Conservation (phyloP, 2,113 vertebrate species). For the Axis porcinus region DNA sequence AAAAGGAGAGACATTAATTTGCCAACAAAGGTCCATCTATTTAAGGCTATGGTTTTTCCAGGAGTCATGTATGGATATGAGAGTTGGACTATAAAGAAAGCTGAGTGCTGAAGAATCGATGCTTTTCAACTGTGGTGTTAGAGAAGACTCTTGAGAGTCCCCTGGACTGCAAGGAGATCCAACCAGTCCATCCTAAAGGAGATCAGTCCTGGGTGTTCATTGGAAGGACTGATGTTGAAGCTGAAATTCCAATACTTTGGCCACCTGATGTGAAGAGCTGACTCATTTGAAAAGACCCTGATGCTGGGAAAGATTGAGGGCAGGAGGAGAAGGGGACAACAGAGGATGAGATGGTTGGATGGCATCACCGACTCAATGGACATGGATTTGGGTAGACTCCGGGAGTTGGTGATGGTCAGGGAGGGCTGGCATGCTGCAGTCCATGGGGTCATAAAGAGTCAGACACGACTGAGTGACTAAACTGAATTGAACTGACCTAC, state of each 20-base stretch:
- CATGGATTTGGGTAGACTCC: not conserved
- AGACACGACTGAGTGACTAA: fast-evolving
- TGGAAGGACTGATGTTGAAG: not conserved
- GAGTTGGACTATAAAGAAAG: not conserved
- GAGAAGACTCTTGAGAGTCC: not conserved
- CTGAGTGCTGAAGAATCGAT: not conserved
- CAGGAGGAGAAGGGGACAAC: not conserved
- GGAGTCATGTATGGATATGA: not conserved
- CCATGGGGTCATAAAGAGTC: not conserved
- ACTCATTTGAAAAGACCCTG: not conserved
- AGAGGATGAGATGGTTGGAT: not conserved
- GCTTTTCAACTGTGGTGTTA: not conserved
- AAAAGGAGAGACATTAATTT: not conserved
- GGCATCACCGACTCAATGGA: not conserved
- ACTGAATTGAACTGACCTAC: not conserved
- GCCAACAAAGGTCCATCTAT: not conserved
- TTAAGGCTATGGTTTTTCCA: not conserved
- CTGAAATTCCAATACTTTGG: not conserved
- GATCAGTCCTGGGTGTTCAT: not conserved
- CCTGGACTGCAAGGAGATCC: not conserved
- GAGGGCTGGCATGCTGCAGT: not conserved
- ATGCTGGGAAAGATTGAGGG: not conserved
- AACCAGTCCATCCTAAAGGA: not conserved
- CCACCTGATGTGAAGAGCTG: not conserved
- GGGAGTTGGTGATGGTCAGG: not conserved